Conservation (phyloP, 2,113 vertebrate species). For the Dendrocopos noguchii region DNA sequence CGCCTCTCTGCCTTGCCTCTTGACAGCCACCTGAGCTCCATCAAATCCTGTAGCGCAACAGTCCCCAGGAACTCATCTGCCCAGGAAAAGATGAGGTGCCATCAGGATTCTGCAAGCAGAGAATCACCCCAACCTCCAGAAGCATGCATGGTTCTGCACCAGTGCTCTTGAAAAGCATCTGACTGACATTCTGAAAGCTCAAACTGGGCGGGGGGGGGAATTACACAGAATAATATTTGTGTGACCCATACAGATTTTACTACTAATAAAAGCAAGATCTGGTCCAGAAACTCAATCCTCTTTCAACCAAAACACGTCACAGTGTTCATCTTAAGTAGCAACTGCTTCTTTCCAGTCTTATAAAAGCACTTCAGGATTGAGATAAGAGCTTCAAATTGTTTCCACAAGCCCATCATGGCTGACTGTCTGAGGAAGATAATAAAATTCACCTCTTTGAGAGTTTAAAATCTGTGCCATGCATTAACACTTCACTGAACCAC, state of each 20-base stretch:
- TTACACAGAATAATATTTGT: background rate
- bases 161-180: background rate
- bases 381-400: background rate
- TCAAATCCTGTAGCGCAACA: background rate
- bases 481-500: background rate
- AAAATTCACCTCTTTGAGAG: background rate
- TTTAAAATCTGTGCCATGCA: background rate
- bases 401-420: background rate
- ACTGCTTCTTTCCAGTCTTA: background rate
- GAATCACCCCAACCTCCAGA: background rate
- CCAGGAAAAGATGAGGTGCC: background rate
- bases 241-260: background rate
- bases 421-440: background rate
- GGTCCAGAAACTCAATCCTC: background rate
- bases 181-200: background rate
- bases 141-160: background rate
- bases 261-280: background rate
- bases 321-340: background rate
- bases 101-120: background rate
- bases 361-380: background rate
- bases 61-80: background rate
- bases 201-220: too few relatives aligned
- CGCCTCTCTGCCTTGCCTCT: background rate
- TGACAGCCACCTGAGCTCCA: background rate
- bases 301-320: background rate